Conservation (phyloP, 2,888 invertebrate species). For the Nyleta sp. region DNA sequence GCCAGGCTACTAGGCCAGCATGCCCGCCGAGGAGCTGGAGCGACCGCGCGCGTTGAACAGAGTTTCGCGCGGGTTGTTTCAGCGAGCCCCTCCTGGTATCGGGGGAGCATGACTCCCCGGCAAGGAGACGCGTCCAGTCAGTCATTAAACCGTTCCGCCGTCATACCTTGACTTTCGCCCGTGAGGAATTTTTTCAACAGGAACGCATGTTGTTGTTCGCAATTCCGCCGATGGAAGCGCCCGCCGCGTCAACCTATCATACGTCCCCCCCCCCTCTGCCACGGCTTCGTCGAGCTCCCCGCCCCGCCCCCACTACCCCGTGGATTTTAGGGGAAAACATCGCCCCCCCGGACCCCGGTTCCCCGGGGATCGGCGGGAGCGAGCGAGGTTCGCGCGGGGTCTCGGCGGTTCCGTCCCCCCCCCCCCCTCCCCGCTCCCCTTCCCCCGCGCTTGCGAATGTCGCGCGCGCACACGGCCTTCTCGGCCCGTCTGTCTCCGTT, state of each 20-base stretch:
- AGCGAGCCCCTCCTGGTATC: conserved; percentile 79
- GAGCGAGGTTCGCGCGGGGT: too few relatives aligned
- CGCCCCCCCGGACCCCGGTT: conserved; percentile 4
- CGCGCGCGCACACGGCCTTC: conserved; percentile 76
- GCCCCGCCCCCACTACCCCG: conserved; percentile 38
- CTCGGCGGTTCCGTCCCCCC: conserved; percentile 19
- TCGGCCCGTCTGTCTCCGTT: conserved; percentile 75
- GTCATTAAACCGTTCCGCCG: conserved; percentile 73
- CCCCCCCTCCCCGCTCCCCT: conserved; percentile 76
- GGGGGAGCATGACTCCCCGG: conserved; percentile 71
- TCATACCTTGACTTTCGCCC: conserved; percentile 81
- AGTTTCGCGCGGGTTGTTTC: conserved; percentile 82
- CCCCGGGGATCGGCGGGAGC: neutral
- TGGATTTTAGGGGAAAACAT: conserved; percentile 80
- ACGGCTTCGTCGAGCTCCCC: too few relatives aligned
- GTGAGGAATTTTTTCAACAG: conserved; percentile 83
- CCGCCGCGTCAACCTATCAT: conserved; percentile 72
- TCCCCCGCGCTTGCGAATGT: too few relatives aligned
- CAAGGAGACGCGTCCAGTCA: conserved; percentile 39
- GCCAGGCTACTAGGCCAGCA: conserved; percentile 74
- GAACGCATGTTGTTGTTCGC: conserved; percentile 79
- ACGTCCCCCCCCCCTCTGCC: too few relatives aligned
- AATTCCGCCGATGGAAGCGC: conserved; percentile 73
- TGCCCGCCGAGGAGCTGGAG: conserved; percentile 47
- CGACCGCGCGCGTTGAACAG: conserved; percentile 70